A percentile compares a stretch with the other conserved stretches of the same genome.
phyloP scores from a whole-genome alignment of 1,140 invertebrate genomes.

The Acromyrmex heyeri region DNA sequence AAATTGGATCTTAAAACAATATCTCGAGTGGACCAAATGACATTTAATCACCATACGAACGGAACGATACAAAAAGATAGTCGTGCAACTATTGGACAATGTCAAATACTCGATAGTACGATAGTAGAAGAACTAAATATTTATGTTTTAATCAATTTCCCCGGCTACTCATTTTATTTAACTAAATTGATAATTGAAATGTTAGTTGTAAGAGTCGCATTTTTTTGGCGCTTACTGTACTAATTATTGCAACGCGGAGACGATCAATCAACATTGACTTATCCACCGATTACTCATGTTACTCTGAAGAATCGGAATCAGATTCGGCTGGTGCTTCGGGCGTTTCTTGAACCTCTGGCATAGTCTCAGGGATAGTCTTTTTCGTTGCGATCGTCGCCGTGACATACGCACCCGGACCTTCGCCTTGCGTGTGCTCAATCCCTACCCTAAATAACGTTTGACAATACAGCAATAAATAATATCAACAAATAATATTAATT shows the following conservation, averaged over 20 bases:
- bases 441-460: constrained; percentile 89
- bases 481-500: neutral
- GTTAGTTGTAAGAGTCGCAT: too few species aligned
- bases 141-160: too few species aligned
- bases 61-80: too few species aligned
- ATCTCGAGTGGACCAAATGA: too few species aligned
- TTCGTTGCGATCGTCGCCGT: constrained; percentile 88
- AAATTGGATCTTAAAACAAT: too few species aligned
- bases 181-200: too few species aligned
- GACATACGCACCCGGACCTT: constrained; percentile 92
- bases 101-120: too few species aligned
- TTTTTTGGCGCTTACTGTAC: neutral
- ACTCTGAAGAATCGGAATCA: constrained; percentile 84
- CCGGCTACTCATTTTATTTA: too few species aligned
- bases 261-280: constrained; percentile 10
- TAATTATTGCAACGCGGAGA: constrained; percentile 50
- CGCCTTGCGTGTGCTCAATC: constrained; percentile 93
- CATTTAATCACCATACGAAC: too few species aligned
- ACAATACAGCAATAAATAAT: neutral
- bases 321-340: constrained; percentile 76
- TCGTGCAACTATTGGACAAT: too few species aligned
- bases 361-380: constrained; percentile 77
- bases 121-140: too few species aligned
- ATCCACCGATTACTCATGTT: constrained; percentile 41
- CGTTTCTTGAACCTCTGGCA: constrained; percentile 74